These are phyloP conservation scores for Gymnoscelis rufifasciata DNA, from an alignment of 2,888 invertebrate genomes.

Conservation along the genomic window DNA sequence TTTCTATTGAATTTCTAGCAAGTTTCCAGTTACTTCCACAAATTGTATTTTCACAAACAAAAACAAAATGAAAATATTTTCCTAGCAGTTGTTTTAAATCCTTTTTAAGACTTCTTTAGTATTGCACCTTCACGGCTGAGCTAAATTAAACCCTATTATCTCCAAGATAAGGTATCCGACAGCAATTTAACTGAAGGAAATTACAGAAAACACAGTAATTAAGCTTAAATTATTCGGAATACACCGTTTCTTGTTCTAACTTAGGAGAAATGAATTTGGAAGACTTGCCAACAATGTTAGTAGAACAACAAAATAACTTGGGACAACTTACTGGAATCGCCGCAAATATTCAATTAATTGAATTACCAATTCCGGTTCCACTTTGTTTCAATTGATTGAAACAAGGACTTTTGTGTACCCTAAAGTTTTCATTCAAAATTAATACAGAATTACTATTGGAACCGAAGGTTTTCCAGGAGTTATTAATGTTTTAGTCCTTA, in stretches of 20 bases:
- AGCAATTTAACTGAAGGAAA: constrained; percentile 6
- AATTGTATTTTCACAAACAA: too few species aligned
- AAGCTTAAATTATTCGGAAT: constrained; percentile 20
- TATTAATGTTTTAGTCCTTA: too few species aligned
- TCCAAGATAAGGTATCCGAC: constrained; percentile 6
- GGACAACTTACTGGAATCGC: not conserved
- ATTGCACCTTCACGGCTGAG: not conserved
- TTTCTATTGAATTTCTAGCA: too few species aligned
- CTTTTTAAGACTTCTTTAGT: too few species aligned
- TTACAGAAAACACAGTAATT: constrained; percentile 17
- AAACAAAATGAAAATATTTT: too few species aligned
- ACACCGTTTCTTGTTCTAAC: constrained; percentile 17
- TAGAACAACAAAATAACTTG: constrained; percentile 5
- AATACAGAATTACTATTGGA: too few species aligned
- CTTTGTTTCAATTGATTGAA: too few species aligned
- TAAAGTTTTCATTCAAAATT: not conserved
- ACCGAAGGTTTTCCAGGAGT: too few species aligned
- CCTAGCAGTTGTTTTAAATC: too few species aligned
- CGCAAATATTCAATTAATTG: not conserved
- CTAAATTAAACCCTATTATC: constrained; percentile 16
- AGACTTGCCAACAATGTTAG: constrained; percentile 3
- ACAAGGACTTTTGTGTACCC: not conserved
- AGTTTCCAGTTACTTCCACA: too few species aligned
- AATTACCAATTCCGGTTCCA: not conserved
- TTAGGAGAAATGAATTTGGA: constrained; percentile 9